Conservation (phyloP, 2,888 invertebrate genomes). For the Himalopsyche kuldschensis region DNA sequence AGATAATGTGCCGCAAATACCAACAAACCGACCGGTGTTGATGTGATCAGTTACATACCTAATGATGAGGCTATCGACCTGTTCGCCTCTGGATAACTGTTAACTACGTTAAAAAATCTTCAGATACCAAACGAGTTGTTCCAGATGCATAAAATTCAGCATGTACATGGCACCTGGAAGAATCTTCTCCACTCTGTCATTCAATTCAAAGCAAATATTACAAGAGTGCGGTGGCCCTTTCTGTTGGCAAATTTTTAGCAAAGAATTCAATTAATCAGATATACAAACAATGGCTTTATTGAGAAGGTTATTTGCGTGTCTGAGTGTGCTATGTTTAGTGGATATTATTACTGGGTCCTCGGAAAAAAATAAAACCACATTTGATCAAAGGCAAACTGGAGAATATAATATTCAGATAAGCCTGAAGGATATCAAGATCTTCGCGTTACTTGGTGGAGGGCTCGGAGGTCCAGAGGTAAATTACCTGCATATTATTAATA, state of each 20-base stretch:
- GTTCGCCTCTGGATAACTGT: slow-evolving; percentile 55
- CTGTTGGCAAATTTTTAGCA: background rate
- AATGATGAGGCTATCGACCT: slow-evolving; percentile 55
- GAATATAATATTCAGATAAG: slow-evolving; percentile 78
- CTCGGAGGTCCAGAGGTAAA: slow-evolving; percentile 63
- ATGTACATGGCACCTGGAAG: background rate
- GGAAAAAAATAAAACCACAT: slow-evolving; percentile 43
- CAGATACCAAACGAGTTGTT: slow-evolving; percentile 36
- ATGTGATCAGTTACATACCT: background rate
- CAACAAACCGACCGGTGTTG: background rate
- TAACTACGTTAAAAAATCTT: slow-evolving; percentile 34
- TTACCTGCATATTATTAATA: too few species aligned
- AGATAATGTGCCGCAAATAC: background rate
- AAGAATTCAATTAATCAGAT: background rate
- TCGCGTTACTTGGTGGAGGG: slow-evolving; percentile 67
- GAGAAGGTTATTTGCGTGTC: background rate
- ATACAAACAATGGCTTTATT: background rate
- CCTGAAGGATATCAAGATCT: slow-evolving; percentile 75
- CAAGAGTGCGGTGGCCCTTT: background rate
- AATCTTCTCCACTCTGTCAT: background rate
- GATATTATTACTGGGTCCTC: background rate
- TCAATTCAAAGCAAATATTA: background rate
- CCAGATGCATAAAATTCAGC: slow-evolving; percentile 34
- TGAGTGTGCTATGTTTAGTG: background rate
- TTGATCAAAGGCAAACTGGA: slow-evolving; percentile 78